A percentile compares a stretch with the other conserved stretches of the same genome.
These are phyloP conservation scores for Phrixothrix hirtus DNA, from an alignment of 2,888 invertebrate species.

Conservation along the genomic window DNA sequence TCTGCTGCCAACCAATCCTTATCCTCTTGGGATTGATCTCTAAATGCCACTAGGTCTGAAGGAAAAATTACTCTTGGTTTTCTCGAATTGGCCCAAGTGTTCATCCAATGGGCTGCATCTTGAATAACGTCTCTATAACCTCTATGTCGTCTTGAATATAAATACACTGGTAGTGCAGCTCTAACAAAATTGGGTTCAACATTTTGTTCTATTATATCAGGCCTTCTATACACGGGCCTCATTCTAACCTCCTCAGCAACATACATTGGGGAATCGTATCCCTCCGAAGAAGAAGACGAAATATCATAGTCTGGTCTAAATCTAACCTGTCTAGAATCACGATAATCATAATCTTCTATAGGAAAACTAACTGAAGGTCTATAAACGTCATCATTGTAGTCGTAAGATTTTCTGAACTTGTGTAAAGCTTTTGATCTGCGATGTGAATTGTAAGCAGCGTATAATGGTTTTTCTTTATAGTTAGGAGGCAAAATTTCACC, in stretches of 20 bases:
- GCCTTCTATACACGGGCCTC: conserved; percentile 5
- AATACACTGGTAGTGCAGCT: no score
- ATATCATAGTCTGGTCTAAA: conserved; percentile 44
- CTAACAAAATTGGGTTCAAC: conserved; percentile 4
- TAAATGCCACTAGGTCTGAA: conserved; percentile 53
- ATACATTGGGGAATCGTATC: conserved; percentile 23
- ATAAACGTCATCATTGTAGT: conserved; percentile 26
- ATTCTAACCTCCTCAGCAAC: neutral
- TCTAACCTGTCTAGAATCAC: conserved; percentile 32
- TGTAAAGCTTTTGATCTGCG: conserved; percentile 2
- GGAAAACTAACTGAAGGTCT: conserved; percentile 15
- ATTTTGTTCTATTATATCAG: conserved; percentile 1
- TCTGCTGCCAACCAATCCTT: conserved; percentile 40
- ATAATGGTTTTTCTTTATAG: conserved; percentile 38
- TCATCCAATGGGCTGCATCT: conserved; percentile 23
- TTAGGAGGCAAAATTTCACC: conserved; percentile 52
- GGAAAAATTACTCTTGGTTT: conserved; percentile 56
- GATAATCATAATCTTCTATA: conserved; percentile 14
- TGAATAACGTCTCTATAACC: conserved; percentile 25
- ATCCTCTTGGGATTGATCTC: conserved; percentile 49
- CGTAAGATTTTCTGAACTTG: conserved; percentile 26
- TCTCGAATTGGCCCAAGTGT: conserved; percentile 39
- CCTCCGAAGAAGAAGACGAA: conserved; percentile 36
- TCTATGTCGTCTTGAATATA: conserved; percentile 22
- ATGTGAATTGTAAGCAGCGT: neutral